Percentiles rank a stretch among this genome's conserved stretches.
phyloP scores from a whole-genome alignment of 2,888 invertebrate species.

The Calliphora vomitoria region DNA sequence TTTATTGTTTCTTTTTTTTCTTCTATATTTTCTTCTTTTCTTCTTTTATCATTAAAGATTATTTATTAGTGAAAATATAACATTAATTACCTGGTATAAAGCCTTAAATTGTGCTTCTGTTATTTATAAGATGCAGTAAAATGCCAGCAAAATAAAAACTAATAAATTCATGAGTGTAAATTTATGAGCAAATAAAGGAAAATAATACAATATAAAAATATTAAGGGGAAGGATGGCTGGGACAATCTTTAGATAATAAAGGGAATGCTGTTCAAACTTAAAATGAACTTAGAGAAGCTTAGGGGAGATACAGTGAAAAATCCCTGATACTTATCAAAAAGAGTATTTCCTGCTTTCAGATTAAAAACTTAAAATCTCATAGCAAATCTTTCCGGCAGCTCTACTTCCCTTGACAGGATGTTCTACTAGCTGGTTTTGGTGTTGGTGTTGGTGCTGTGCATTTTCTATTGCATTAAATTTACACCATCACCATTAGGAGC shows the following conservation, averaged over 20 bases:
- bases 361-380: no score
- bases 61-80: slow-evolving; percentile 76
- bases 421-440: background rate
- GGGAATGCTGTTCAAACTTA: no score
- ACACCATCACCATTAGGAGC: slow-evolving; percentile 9
- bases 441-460: background rate
- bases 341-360: no score
- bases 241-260: no score
- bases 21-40: slow-evolving; percentile 22
- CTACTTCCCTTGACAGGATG: slow-evolving; percentile 23
- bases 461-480: slow-evolving; percentile 47
- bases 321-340: no score
- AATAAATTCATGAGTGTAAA: slow-evolving; percentile 71
- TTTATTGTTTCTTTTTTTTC: slow-evolving; percentile 49
- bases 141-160: slow-evolving; percentile 54
- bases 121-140: slow-evolving; percentile 55
- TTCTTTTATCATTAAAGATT: slow-evolving; percentile 69
- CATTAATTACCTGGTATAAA: slow-evolving; percentile 72
- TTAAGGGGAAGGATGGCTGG: slow-evolving; percentile 27
- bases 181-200: slow-evolving; percentile 65
- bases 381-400: background rate
- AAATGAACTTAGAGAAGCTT: no score
- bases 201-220: background rate
- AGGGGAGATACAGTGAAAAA: no score
- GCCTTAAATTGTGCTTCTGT: slow-evolving; percentile 62